Percentiles rank a stretch among this genome's conserved stretches.
Conservation (phyloP, 2,888 invertebrate species). For the Ametastegia equiseti region DNA sequence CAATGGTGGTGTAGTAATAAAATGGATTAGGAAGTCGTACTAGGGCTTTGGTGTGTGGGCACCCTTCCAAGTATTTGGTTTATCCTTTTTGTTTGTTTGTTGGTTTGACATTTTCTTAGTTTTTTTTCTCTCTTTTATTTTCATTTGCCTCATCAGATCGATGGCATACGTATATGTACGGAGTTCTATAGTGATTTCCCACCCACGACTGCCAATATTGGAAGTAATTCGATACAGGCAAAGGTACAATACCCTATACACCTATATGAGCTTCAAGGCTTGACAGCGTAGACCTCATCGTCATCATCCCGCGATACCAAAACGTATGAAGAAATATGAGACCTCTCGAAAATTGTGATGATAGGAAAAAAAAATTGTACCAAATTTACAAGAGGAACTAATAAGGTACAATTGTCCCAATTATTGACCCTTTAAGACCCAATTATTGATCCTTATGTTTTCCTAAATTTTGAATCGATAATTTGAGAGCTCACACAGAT, state of each 20-base stretch:
- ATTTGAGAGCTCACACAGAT: too few relatives aligned
- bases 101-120: neutral
- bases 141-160: neutral
- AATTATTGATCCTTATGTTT: too few relatives aligned
- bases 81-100: neutral
- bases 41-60: neutral
- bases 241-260: neutral
- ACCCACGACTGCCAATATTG: neutral
- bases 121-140: neutral
- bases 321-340: too few relatives aligned
- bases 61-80: slow-evolving; percentile 10
- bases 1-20: neutral
- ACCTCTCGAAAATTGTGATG: too few relatives aligned
- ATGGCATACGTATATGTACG: neutral
- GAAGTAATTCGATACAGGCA: neutral
- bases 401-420: too few relatives aligned
- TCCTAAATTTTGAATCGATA: too few relatives aligned
- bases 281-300: neutral
- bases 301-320: too few relatives aligned
- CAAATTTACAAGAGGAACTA: too few relatives aligned
- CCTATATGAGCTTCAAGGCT: neutral
- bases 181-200: neutral
- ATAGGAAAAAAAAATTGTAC: too few relatives aligned
- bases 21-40: slow-evolving; percentile 4
- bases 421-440: too few relatives aligned